phyloP scores from a whole-genome alignment of 1,140 invertebrate species.

The Aleiodes sp. region DNA sequence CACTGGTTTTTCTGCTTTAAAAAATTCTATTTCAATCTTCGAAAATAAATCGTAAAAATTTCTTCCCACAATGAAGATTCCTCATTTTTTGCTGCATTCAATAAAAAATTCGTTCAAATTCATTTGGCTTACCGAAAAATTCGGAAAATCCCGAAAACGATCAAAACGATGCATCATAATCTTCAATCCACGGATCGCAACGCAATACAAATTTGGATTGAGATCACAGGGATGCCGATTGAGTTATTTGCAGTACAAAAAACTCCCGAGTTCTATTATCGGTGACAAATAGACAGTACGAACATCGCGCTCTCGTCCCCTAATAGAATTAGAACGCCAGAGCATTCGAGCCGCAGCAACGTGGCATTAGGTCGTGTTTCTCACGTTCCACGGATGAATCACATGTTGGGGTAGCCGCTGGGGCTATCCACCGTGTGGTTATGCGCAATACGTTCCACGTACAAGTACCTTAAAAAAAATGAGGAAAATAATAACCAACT shows the following conservation, averaged over 20 bases:
- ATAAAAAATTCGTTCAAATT: too few species aligned
- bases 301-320: slow-evolving; percentile 42
- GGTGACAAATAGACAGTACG: slow-evolving; percentile 56
- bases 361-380: slow-evolving; percentile 54
- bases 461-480: slow-evolving; percentile 7
- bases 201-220: neutral
- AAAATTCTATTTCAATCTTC: too few species aligned
- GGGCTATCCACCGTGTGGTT: neutral
- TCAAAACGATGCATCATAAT: too few species aligned
- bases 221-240: neutral
- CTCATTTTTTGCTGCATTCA: too few species aligned
- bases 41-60: too few species aligned
- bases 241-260: slow-evolving; percentile 22
- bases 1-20: too few species aligned
- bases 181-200: too few species aligned
- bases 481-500: too few species aligned
- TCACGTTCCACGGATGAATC: slow-evolving; percentile 59
- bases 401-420: slow-evolving; percentile 46
- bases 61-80: too few species aligned
- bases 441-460: slow-evolving; percentile 26
- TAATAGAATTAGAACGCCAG: slow-evolving; percentile 58
- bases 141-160: too few species aligned
- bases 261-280: slow-evolving; percentile 50
- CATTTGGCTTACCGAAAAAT: too few species aligned
- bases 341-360: slow-evolving; percentile 13